phyloP scores from a whole-genome alignment of 1,140 invertebrate species.

The Teleopsis dalmanni region DNA sequence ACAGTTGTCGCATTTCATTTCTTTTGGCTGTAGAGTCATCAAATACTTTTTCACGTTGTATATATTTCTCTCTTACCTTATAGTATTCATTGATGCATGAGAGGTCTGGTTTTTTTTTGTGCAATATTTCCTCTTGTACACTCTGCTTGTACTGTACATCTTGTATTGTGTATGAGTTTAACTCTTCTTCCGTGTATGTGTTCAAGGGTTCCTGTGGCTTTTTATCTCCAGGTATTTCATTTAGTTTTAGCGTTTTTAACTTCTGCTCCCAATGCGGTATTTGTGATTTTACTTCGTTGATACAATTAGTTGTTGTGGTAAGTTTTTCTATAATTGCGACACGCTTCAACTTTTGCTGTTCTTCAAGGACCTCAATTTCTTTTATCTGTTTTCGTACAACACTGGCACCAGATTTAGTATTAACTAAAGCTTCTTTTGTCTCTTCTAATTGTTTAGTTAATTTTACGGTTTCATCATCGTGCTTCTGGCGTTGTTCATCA shows the following conservation, averaged over 20 bases:
- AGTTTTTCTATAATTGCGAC: constrained; percentile 71
- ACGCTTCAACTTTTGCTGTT: constrained; percentile 57
- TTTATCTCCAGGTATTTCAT: constrained; percentile 57
- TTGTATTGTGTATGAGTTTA: constrained; percentile 54
- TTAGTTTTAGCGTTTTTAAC: constrained; percentile 57
- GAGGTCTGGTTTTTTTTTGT: constrained; percentile 71
- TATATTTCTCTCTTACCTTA: constrained; percentile 65
- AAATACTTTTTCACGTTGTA: constrained; percentile 69
- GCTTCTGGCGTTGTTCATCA: constrained; percentile 54
- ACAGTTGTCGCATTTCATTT: constrained; percentile 66
- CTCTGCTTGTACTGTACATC: constrained; percentile 57
- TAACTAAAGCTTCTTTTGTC: constrained; percentile 49
- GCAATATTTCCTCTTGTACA: constrained; percentile 59
- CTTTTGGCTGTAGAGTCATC: constrained; percentile 71
- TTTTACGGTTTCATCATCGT: constrained; percentile 51
- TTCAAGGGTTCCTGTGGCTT: constrained; percentile 48
- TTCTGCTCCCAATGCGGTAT: constrained; percentile 49
- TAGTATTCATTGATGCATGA: constrained; percentile 66
- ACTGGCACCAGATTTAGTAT: constrained; percentile 49
- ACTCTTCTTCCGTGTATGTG: constrained; percentile 59
- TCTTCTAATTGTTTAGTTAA: constrained; percentile 46
- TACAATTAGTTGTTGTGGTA: constrained; percentile 53
- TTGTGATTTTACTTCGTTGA: constrained; percentile 57
- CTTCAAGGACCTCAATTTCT: constrained; percentile 55
- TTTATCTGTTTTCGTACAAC: constrained; percentile 56